Evolutionary conservation across 1,140 invertebrate genomes (phyloP), one percentile per base, ranked within the genome.

Genomic region (Drosophila teissieri): DNA sequence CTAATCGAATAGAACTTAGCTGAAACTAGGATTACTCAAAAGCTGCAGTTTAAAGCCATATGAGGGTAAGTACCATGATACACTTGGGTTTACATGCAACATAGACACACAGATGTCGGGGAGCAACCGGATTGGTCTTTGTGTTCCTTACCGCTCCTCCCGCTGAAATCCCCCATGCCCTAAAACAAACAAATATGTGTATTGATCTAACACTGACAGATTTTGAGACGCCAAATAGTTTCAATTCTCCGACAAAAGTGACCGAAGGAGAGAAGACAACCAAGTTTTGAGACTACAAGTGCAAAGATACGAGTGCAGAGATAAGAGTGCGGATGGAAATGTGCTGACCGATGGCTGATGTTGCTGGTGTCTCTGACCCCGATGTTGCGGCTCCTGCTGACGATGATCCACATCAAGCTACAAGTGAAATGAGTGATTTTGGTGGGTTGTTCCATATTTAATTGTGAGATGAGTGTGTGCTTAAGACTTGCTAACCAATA

Each of bases 401-500:
- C 44, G 34, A 60, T 39, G 40, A 76, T 52, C 54, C 46, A 73
- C 51, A 52, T 73, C 67, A 39, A 58, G 68, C 57, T 52, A 78
- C 44, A 72, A 56, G 51, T 78, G 55, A 79, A 73, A 61, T 58
- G 53, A 53, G 45, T 52, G 37, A 31, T 46, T 49, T 36, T 31
- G 49, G 15, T 53, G 55, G 37, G 39, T 53, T 37, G 52, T 46
- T 11, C 7, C 54, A 14, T 17, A 39, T 24, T n/a, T 34, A 5
- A 6, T 1, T 11, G 54, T 27, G 24, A 54, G 14, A 7, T 31
- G 46, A n/a, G 48, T 44, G 22, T 45, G 55, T 70, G 34, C 55
- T 48, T 36, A 58, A 60, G 48, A 44, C 76, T 64, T 88, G 82
- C 82, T 86, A 86, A 86, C 82, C 82, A 60, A 79, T 75, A 46